phyloP scores from a whole-genome alignment of 2,797 vertebrate species.

The Bradypodion ventrale region DNA sequence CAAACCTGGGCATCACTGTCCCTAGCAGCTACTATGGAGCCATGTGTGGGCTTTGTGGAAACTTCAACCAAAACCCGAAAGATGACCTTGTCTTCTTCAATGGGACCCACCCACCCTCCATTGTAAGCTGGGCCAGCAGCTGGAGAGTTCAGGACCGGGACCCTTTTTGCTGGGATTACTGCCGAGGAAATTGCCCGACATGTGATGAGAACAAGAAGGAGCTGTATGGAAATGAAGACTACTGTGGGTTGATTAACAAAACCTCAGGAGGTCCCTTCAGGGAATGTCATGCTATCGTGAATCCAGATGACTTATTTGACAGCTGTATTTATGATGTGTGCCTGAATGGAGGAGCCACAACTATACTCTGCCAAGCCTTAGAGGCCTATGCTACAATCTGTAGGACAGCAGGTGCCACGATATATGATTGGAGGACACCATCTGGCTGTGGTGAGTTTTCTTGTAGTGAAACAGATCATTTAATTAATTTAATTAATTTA shows the following conservation, averaged over 20 bases:
- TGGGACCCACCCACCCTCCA: conserved; percentile 56
- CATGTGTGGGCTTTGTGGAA: conserved; percentile 78
- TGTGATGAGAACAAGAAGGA: conserved; percentile 57
- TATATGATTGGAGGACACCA: conserved; percentile 73
- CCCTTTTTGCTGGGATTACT: conserved; percentile 73
- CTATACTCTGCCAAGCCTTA: conserved; percentile 75
- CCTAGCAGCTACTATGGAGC: conserved; percentile 71
- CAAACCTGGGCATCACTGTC: conserved; percentile 51
- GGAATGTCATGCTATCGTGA: conserved; percentile 68
- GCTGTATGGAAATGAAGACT: conserved; percentile 47
- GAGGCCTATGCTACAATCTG: conserved; percentile 73
- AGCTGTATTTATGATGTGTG: conserved; percentile 80
- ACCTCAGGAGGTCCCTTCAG: conserved; percentile 69
- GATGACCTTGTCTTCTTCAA: conserved; percentile 72
- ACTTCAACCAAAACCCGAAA: conserved; percentile 69
- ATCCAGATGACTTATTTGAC: conserved; percentile 71
- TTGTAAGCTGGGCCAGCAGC: conserved; percentile 74
- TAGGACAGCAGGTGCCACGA: conserved; percentile 63
- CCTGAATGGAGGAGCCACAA: conserved; percentile 63
- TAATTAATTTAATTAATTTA: too few relatives aligned
- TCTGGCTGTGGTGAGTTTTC: conserved; percentile 76
- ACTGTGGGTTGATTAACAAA: conserved; percentile 72
- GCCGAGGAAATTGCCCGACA: conserved; percentile 70
- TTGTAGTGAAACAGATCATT: background rate
- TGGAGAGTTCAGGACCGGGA: conserved; percentile 73